These are phyloP conservation scores for Lichenostomus cassidix DNA, from an alignment of 2,113 vertebrate species.

Conservation along the genomic window DNA sequence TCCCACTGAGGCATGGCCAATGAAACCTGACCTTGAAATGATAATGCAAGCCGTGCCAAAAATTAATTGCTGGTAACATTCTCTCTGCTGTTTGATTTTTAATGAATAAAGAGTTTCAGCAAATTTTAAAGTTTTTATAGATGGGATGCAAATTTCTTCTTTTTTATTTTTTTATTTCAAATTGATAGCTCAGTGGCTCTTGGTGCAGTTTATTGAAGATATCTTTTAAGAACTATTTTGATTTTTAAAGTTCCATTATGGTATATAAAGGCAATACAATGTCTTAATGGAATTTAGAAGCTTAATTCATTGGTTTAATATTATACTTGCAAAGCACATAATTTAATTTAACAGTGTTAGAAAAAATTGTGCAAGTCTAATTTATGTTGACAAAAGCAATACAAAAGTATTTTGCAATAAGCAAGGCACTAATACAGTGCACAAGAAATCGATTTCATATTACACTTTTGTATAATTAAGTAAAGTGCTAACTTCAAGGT, in stretches of 20 bases:
- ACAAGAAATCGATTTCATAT: constrained; percentile 31
- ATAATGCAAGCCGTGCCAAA: neutral
- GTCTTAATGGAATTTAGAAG: neutral
- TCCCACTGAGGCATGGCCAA: constrained; percentile 24
- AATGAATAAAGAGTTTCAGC: neutral
- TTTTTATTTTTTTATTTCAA: neutral
- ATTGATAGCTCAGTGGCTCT: neutral
- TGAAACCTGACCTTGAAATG: constrained; percentile 55
- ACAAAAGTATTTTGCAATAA: constrained; percentile 41
- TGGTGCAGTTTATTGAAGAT: neutral
- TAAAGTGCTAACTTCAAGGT: neutral
- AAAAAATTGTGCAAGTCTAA: constrained; percentile 28
- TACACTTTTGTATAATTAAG: constrained; percentile 47
- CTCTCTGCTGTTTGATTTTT: constrained; percentile 31
- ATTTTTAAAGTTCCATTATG: neutral
- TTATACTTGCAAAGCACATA: constrained; percentile 9
- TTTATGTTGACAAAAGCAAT: constrained; percentile 51
- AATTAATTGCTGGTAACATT: constrained; percentile 30
- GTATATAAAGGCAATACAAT: neutral
- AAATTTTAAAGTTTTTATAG: neutral
- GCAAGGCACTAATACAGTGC: neutral
- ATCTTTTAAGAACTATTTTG: neutral
- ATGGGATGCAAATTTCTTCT: neutral
- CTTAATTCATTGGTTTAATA: constrained; percentile 9
- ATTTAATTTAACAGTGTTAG: constrained; percentile 37